Evolutionary conservation across 37 sponge, comb jelly and placozoan genomes (phyloP).

Genomic region (Geodia barretti): DNA sequence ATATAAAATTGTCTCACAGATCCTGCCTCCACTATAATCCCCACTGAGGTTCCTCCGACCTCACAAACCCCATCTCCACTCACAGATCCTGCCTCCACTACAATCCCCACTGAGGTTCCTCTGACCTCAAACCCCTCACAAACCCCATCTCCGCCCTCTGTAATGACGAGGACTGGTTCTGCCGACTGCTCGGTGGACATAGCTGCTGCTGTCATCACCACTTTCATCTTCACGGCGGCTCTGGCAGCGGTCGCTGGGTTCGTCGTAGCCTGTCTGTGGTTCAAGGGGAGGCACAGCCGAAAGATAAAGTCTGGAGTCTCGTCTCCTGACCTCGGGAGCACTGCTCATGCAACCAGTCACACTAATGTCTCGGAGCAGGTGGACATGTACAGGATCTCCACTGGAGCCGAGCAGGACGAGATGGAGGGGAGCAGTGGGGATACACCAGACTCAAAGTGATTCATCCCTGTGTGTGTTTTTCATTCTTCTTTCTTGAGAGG

Average conservation of each 20-base stretch:
- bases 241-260: background rate
- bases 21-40: too few species aligned
- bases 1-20: too few species aligned
- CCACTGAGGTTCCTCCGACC: too few species aligned
- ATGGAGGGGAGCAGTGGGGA: background rate
- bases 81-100: too few species aligned
- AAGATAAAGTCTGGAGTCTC: background rate
- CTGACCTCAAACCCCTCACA: too few species aligned
- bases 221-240: background rate
- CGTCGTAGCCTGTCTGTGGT: background rate
- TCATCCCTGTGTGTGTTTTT: too few species aligned
- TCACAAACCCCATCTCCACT: too few species aligned
- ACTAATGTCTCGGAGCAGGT: background rate
- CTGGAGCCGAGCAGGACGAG: background rate
- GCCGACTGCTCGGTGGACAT: background rate
- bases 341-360: background rate
- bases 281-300: background rate
- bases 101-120: too few species aligned
- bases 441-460: too few species aligned
- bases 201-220: background rate
- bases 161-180: too few species aligned
- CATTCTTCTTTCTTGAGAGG: too few species aligned
- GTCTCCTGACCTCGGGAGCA: background rate
- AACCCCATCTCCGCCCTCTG: too few species aligned
- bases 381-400: background rate